Conservation (phyloP, 2,113 vertebrate species). For the Lutjanus erythropterus region DNA sequence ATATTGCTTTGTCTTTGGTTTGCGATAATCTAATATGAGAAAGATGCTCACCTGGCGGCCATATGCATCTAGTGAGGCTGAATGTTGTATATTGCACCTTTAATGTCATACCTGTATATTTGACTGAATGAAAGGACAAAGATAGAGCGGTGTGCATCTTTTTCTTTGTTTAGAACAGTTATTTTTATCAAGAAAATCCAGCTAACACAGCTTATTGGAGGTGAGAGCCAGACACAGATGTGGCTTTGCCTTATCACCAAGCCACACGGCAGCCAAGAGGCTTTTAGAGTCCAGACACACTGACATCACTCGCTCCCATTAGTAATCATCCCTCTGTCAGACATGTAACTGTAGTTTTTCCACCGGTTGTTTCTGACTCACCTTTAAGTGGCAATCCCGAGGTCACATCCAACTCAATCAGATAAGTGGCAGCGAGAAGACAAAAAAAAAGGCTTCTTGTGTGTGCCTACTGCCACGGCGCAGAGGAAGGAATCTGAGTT, state of each 20-base stretch:
- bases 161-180: not conserved
- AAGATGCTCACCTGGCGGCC: too few species aligned
- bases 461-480: slow-evolving; percentile 58
- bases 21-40: too few species aligned
- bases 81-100: too few species aligned
- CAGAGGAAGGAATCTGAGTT: slow-evolving; percentile 70
- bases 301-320: slow-evolving; percentile 1
- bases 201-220: not conserved
- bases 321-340: slow-evolving; percentile 1
- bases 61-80: too few species aligned
- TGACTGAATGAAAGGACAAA: not conserved
- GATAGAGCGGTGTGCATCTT: not conserved
- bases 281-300: not conserved
- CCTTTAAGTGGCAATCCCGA: slow-evolving; percentile 34
- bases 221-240: not conserved
- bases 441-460: slow-evolving; percentile 61
- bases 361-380: slow-evolving; percentile 29
- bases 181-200: not conserved
- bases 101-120: not conserved
- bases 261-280: not conserved
- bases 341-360: not conserved
- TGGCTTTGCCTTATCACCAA: not conserved
- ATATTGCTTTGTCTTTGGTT: too few species aligned
- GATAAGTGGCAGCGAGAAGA: slow-evolving; percentile 55
- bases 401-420: slow-evolving; percentile 62